These are phyloP conservation scores for Parnassius mnemosyne DNA, from an alignment of 2,888 invertebrate species.

Conservation along the genomic window DNA sequence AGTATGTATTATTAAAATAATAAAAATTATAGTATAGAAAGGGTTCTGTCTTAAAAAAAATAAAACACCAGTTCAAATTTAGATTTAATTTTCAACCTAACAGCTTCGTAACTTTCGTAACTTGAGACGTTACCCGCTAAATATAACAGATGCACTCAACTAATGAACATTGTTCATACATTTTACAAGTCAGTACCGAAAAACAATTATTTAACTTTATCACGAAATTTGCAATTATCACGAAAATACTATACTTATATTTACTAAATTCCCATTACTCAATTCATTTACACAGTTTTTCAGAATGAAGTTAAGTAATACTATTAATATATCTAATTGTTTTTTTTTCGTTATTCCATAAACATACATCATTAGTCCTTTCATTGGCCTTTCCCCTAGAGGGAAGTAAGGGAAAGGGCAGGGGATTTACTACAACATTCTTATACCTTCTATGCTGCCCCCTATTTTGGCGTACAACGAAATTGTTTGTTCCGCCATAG, in stretches of 20 bases:
- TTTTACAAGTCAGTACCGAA: slow-evolving; percentile 76
- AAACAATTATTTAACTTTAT: slow-evolving; percentile 74
- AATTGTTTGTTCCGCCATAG: too few species aligned
- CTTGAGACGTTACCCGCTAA: slow-evolving; percentile 76
- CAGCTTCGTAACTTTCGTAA: slow-evolving; percentile 75
- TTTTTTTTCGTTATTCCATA: too few species aligned
- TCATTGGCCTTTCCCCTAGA: too few species aligned
- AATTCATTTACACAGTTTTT: slow-evolving; percentile 45
- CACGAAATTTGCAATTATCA: slow-evolving; percentile 78
- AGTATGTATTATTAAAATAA: too few species aligned
- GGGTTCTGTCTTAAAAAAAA: slow-evolving; percentile 30
- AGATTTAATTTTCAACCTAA: slow-evolving; percentile 79
- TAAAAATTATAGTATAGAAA: too few species aligned
- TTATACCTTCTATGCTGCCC: too few species aligned
- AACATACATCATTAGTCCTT: too few species aligned
- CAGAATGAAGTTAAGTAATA: slow-evolving; percentile 6
- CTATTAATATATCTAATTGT: neutral
- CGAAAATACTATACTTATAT: slow-evolving; percentile 74
- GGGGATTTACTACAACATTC: too few species aligned
- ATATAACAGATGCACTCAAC: slow-evolving; percentile 74
- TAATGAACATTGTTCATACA: slow-evolving; percentile 79
- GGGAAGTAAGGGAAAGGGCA: too few species aligned
- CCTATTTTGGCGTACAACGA: too few species aligned
- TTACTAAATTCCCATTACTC: slow-evolving; percentile 77
- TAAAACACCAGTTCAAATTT: slow-evolving; percentile 62